Conservation (phyloP, 2,888 invertebrate species). For the Acronicta aceris region DNA sequence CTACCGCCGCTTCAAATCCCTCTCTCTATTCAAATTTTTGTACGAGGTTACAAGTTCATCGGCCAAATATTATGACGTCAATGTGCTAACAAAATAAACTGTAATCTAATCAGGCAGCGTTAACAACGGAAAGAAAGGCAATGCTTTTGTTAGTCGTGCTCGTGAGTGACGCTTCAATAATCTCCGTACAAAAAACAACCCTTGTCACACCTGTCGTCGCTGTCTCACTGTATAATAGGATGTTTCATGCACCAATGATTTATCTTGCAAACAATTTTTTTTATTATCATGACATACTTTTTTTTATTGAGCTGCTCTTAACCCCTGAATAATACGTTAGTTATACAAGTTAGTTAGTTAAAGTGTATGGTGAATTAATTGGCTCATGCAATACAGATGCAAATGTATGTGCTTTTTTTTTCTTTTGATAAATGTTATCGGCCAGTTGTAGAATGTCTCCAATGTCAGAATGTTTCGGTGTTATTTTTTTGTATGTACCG, state of each 20-base stretch:
- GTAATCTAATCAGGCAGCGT: constrained; percentile 20
- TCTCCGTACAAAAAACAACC: constrained; percentile 61
- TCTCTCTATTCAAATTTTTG: not conserved
- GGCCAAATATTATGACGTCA: constrained; percentile 31
- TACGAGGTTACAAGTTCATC: constrained; percentile 3
- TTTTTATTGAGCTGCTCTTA: constrained; percentile 26
- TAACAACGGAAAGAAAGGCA: constrained; percentile 44
- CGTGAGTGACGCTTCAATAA: constrained; percentile 59
- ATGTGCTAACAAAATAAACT: constrained; percentile 6
- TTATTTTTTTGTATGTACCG: not conserved
- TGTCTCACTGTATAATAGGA: constrained; percentile 66
- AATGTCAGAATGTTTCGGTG: not conserved
- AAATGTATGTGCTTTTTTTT: constrained; percentile 11
- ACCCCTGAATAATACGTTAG: constrained; percentile 16
- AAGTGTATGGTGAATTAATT: constrained; percentile 33
- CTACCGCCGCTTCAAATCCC: not conserved
- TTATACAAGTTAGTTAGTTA: constrained; percentile 18
- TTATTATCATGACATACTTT: constrained; percentile 20
- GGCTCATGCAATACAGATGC: constrained; percentile 17
- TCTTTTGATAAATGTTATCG: constrained; percentile 1
- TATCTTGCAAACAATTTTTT: constrained; percentile 21
- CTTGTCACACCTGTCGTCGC: constrained; percentile 74
- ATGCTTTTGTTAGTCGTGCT: constrained; percentile 45
- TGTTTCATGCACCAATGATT: constrained; percentile 64
- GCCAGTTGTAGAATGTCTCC: constrained; percentile 1